Base-by-base conservation (phyloP, 2,113 vertebrate genomes). In the Athene cunicularia region DNA sequence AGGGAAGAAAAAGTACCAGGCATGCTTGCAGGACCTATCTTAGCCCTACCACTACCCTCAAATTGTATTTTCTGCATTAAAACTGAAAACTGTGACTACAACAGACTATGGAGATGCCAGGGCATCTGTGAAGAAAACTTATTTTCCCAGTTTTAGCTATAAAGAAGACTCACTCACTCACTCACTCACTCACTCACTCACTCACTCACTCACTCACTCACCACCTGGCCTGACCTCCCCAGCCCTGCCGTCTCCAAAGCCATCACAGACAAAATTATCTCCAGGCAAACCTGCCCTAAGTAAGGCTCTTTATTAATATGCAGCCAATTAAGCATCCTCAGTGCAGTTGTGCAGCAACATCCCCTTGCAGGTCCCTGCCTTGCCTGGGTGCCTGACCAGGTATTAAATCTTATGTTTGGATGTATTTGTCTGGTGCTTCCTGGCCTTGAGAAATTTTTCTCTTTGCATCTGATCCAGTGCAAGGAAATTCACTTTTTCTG, bases 311-410 rank as follows among this genome's bases (percentile, higher is more conserved):
- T 27, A 79, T 67, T 47, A 35, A 43, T 2, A 9, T 5, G 18
- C 80, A 39, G 59, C 41, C 23, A 27, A 28, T 62, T 45, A 71
- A 64, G 73, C 52, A 35, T 23, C 67, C 52, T 27, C 10, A 4
- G 8, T 3, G 27, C 1, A 3, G 43, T 26, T 28, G 32, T 2
- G 23, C 41, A n/a, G n/a, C 4, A 3, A 16, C 8, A 43, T 11
- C 73, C 12, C 24, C 18, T 50, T 21, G 37, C 49, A 81, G 47
- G 33, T 23, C 26, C 35, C 60, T 12, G 6, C 52, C 33, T 43
- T 21, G 47, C 39, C 63, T 47, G 52, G 52, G 59, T 58, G 50
- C 67, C n/a, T 18, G 27, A 11, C 18, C 1, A 2, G 66, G n/a
- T 18, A 23, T 3, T 20, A 7, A 24, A 24, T 41, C 52, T 66